Percentiles rank a stretch among this genome's conserved stretches.
These are phyloP conservation scores for Corythaixoides concolor DNA, from an alignment of 2,113 vertebrate species.

Conservation along the genomic window DNA sequence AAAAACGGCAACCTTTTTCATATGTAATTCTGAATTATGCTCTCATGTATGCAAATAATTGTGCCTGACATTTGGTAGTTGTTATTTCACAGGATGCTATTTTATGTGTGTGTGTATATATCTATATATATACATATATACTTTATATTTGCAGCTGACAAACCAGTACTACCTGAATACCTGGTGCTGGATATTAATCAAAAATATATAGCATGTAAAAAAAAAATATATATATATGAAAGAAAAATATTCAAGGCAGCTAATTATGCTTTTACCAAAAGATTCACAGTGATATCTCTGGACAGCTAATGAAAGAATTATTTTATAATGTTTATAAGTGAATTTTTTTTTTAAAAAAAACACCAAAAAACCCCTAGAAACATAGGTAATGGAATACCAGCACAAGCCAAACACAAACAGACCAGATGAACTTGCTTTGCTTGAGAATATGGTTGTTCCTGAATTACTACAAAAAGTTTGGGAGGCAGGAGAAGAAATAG, in stretches of 20 bases:
- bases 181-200: constrained; percentile 71
- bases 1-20: constrained; percentile 42
- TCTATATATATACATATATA: constrained; percentile 53
- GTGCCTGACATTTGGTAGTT: constrained; percentile 71
- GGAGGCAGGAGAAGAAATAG: neutral
- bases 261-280: constrained; percentile 82
- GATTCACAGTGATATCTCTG: constrained; percentile 70
- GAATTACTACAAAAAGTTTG: neutral
- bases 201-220: constrained; percentile 63
- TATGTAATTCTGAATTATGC: constrained; percentile 58
- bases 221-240: constrained; percentile 24
- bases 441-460: constrained; percentile 29
- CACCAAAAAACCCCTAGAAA: constrained; percentile 30
- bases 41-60: constrained; percentile 59
- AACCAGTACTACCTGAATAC: constrained; percentile 73
- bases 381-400: constrained; percentile 61
- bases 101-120: constrained; percentile 65
- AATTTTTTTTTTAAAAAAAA: too few species aligned
- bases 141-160: constrained; percentile 77
- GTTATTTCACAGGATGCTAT: constrained; percentile 71
- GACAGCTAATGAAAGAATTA: constrained; percentile 63
- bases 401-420: constrained; percentile 69
- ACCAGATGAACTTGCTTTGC: constrained; percentile 50
- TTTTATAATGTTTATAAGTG: constrained; percentile 75
- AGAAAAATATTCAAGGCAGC: constrained; percentile 78